These are phyloP conservation scores for Myanophis thanlyinensis DNA, from an alignment of 2,113 vertebrate species.

Conservation along the genomic window DNA sequence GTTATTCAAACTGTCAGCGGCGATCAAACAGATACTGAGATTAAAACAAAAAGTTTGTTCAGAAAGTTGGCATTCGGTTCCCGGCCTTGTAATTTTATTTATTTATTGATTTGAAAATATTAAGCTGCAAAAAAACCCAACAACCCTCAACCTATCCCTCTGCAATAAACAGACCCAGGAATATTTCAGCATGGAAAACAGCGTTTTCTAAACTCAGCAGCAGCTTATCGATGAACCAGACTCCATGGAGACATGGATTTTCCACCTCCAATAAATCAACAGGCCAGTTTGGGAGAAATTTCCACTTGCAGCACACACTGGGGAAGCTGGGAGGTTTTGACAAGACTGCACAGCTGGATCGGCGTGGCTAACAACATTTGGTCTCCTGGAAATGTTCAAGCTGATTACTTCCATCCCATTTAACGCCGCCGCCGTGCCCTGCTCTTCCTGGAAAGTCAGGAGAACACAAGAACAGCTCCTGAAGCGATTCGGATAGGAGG, in stretches of 20 bases:
- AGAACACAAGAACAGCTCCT: neutral
- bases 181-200: neutral
- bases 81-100: neutral
- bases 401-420: neutral
- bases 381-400: neutral
- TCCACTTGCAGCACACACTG: slow-evolving; percentile 15
- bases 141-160: neutral
- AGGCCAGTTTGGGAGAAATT: slow-evolving; percentile 17
- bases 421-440: neutral
- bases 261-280: neutral
- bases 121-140: neutral
- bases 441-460: neutral
- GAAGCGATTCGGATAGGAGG: neutral
- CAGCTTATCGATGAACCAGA: slow-evolving; percentile 11
- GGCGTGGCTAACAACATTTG: slow-evolving; percentile 17
- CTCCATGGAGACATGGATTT: slow-evolving; percentile 1
- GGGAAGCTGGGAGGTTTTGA: neutral
- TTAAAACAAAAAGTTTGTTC: neutral
- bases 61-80: neutral
- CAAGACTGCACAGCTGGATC: neutral
- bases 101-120: neutral
- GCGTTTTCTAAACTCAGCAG: slow-evolving; percentile 1
- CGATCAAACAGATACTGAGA: neutral
- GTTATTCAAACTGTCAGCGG: neutral
- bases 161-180: neutral